Evolutionary conservation across 2,113 vertebrate genomes (phyloP), one percentile per base, ranked within the genome.

Genomic region (Gambusia holbrooki): DNA sequence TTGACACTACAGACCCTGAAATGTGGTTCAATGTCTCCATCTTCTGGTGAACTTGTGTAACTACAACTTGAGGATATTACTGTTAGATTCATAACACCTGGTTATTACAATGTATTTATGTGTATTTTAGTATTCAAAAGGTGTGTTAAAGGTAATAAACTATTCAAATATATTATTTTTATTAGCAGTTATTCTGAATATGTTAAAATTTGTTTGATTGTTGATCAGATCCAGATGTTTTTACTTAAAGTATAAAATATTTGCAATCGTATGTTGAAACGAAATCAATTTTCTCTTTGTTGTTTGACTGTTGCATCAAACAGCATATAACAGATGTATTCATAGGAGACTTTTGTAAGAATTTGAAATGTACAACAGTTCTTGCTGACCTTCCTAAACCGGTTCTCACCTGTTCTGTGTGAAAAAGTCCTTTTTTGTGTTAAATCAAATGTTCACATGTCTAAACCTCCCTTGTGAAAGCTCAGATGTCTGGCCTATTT

Each of bases 21-120:
- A 78, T 58, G 25, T 62, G 37, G 63, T 76, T 71, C 82, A 84
- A 72, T 29, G 37, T 2, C 90, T 1, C 90, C 90, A 76, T 79
- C 91, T 62, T 62, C 29, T 89, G 93, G 76, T 42, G 76, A 66
- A 30, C 9, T 7, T 60, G 5, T 75, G 25, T 58, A 83, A 89
- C 79, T 90, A 73, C 89, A 84, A 64, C 35, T 32, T n/a, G 7
- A 15, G 48, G 7, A 19, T 2, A 11, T 25, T 58, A 10, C 22
- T 58, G 51, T 58, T 17, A 7, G 25, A 25, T 58, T n/a, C 3
- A 37, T 10, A 37, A 37, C 10, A 45, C 45, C 17, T 48, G 45
- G 17, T 48, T 48, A 19, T 19, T 19, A 0, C 15, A 48, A 19
- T 19, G 17, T 48, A 6, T 48, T 15, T 17, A 17, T 48, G 1